A percentile compares a stretch with the other conserved stretches of the same genome.
Evolutionary conservation across 2,888 invertebrate species (phyloP).

Genomic region (Cinara cedri): DNA sequence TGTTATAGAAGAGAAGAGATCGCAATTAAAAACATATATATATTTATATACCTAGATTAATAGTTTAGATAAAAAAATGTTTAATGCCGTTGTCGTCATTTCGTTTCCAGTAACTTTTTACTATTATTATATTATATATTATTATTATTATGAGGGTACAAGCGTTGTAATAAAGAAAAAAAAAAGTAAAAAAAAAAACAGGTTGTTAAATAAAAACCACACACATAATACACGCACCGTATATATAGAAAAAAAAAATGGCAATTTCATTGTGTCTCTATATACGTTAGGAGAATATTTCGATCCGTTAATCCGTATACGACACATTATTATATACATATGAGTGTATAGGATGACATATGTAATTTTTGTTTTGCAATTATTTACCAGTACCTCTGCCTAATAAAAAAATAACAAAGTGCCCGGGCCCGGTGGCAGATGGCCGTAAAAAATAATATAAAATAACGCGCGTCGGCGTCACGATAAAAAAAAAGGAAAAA

Average conservation of each 20-base stretch:
- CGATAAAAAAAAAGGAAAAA: not conserved
- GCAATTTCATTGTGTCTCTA: conserved; percentile 9
- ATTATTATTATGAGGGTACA: not conserved
- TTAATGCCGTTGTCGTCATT: not conserved
- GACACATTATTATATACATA: too few species aligned
- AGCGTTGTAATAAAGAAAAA: not conserved
- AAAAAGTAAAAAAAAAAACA: conserved; percentile 10
- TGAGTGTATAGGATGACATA: conserved; percentile 23
- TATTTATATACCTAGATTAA: not conserved
- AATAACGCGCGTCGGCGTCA: not conserved
- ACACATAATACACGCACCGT: not conserved
- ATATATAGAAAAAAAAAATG: conserved; percentile 22
- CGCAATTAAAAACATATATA: conserved; percentile 13
- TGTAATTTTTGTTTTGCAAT: conserved; percentile 44
- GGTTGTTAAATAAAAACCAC: conserved; percentile 18
- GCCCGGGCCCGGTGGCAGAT: not conserved
- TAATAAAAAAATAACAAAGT: conserved; percentile 28
- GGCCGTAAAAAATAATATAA: not conserved
- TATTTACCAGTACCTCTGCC: not conserved
- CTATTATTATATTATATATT: conserved; percentile 1
- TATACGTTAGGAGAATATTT: conserved; percentile 29
- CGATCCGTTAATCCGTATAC: not conserved
- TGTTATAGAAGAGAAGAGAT: too few species aligned
- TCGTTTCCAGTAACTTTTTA: conserved; percentile 22
- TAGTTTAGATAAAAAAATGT: not conserved